Conservation (phyloP, 2,797 vertebrate species). For the Lepus townsendii region DNA sequence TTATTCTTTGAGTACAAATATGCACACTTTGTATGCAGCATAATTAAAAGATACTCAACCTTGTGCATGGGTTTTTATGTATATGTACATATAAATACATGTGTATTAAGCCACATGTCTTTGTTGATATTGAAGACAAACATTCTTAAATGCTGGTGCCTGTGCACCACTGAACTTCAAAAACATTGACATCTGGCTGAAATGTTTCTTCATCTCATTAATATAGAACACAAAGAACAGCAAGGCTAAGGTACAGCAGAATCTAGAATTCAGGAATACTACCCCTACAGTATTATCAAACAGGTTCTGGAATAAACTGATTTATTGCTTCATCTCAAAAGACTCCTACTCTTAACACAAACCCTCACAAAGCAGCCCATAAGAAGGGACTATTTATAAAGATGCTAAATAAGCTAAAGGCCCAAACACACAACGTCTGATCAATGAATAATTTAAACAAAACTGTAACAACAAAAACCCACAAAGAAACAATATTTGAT, state of each 20-base stretch:
- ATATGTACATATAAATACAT: neutral
- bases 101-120: neutral
- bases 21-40: neutral
- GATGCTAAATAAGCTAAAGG: constrained; percentile 44
- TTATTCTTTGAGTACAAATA: constrained; percentile 2
- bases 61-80: neutral
- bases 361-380: neutral
- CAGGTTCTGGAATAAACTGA: constrained; percentile 28
- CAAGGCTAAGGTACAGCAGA: neutral
- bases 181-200: neutral
- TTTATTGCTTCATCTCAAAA: constrained; percentile 50
- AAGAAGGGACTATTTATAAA: neutral
- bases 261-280: constrained; percentile 24
- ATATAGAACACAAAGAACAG: neutral
- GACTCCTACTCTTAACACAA: neutral
- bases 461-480: neutral
- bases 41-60: neutral
- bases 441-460: constrained; percentile 1
- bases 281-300: neutral
- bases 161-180: constrained; percentile 22
- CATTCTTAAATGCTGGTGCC: neutral
- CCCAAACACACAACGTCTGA: constrained; percentile 71
- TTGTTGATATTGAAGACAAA: neutral
- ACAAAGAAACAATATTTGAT: constrained; percentile 53
- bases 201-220: constrained; percentile 7